Evolutionary conservation across 2,797 vertebrate species (phyloP).

Genomic region (Epinephelus malabaricus): DNA sequence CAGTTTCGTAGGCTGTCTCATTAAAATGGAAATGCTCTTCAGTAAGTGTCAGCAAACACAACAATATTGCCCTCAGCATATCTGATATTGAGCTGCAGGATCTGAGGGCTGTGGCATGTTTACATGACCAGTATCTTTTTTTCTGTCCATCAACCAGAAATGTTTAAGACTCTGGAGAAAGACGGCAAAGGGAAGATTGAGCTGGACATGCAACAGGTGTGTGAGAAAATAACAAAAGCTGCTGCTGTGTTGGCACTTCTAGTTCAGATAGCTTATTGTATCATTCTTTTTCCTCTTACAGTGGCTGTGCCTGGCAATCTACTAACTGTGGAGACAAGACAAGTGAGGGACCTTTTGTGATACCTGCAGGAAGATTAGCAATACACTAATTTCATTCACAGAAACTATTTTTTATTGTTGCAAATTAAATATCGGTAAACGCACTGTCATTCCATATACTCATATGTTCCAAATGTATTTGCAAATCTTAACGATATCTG

Average conservation of each 20-base stretch:
- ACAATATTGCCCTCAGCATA: background rate
- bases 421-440: background rate
- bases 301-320: conserved; percentile 81
- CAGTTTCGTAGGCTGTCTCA: conserved; percentile 89
- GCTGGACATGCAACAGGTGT: conserved; percentile 83
- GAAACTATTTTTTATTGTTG: background rate
- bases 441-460: background rate
- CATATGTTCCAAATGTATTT: background rate
- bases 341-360: background rate
- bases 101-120: background rate
- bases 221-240: conserved; percentile 14
- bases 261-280: background rate
- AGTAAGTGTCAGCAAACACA: conserved; percentile 83
- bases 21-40: conserved; percentile 91
- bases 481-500: background rate
- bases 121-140: background rate
- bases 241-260: background rate
- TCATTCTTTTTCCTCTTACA: conserved; percentile 52
- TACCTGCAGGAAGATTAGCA: background rate
- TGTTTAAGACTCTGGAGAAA: conserved; percentile 84
- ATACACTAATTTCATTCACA: background rate
- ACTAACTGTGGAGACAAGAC: conserved; percentile 48
- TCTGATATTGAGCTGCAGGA: background rate
- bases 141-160: conserved; percentile 71
- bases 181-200: conserved; percentile 80